Evolutionary conservation across 2,888 invertebrate genomes (phyloP).

Genomic region (Diogma glabrata): DNA sequence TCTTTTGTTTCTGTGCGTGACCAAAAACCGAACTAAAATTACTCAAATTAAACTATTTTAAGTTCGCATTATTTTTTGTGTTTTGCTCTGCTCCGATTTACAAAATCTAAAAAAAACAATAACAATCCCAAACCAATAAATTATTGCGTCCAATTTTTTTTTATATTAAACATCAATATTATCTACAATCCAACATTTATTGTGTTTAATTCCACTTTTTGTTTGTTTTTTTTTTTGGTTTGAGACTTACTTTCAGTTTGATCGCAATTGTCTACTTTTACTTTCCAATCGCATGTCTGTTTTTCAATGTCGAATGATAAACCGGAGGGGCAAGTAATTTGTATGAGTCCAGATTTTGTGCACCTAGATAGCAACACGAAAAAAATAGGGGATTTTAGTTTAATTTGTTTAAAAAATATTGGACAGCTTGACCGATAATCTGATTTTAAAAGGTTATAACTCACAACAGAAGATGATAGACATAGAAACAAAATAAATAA

Average conservation of each 20-base stretch:
- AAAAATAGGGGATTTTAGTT: conserved; percentile 8
- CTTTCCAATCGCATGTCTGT: conserved; percentile 98
- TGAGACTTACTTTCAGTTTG: conserved; percentile 88
- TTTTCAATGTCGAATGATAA: conserved; percentile 95
- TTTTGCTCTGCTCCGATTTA: no score
- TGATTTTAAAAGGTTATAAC: no score
- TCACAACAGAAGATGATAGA: no score
- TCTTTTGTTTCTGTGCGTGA: no score
- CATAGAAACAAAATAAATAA: no score
- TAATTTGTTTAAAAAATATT: conserved; percentile 6
- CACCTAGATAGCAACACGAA: conserved; percentile 37
- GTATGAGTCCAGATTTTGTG: conserved; percentile 91
- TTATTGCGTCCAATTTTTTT: conserved; percentile 14
- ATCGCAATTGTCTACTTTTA: conserved; percentile 94
- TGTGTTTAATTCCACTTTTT: conserved; percentile 11
- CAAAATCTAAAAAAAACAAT: conserved; percentile 9
- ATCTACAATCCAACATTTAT: conserved; percentile 9
- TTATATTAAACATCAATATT: conserved; percentile 11
- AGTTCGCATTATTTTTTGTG: no score
- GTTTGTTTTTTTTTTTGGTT: conserved; percentile 21
- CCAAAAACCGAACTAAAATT: conserved; percentile 7
- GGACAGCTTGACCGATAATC: no score
- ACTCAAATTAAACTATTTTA: no score
- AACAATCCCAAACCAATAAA: conserved; percentile 7
- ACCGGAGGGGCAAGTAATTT: conserved; percentile 94